Evolutionary conservation across 2,888 invertebrate genomes (phyloP), one percentile per base, ranked within the genome.

Genomic region (Drosophila austrosaltans): DNA sequence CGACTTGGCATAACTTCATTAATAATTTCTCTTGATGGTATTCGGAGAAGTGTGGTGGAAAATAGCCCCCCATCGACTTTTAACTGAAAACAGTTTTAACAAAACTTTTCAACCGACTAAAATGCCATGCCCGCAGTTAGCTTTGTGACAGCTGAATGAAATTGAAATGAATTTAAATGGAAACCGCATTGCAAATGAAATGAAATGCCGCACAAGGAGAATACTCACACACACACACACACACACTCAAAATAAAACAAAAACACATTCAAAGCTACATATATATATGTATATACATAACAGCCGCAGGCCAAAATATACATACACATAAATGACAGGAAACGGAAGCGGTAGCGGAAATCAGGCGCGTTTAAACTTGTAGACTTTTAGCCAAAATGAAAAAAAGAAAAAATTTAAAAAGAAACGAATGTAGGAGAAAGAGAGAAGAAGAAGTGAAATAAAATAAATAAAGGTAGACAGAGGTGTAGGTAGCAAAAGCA

Each of bases 331-430:
- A 84, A 87, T 75, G 80, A 72, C 74, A 53, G 39, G 39, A 63
- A 30, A 10, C 68, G 76, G 81, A 70, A 67, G 60, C 81, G 87
- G 88, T 83, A 80, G n/a, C 77, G 87, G 87, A 84, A 84, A 76
- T 77, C 78, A 72, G 77, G 63, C 71, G 76, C 85, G 77, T 75
- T 84, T 79, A 83, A 77, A 69, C 66, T 72, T 69, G 74, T 36
- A 36, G 36, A 57, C 57, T 22, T 39, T 22, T 20, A 57, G 57
- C 22, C 10, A 57, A 70, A 67, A 32, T 32, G 60, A 59, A 62
- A 59, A 64, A 64, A 63, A 56, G 16, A 58, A 40, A 53, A 67
- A 63, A 42, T 7, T 28, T 28, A 3, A 30, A 58, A 36, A 56
- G 63, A 57, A 59, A 39, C 53, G 57, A 58, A 40, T n/a, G n/a